These are phyloP conservation scores for Phataginus tetradactyla DNA, from an alignment of 2,797 vertebrate genomes.

Conservation along the genomic window DNA sequence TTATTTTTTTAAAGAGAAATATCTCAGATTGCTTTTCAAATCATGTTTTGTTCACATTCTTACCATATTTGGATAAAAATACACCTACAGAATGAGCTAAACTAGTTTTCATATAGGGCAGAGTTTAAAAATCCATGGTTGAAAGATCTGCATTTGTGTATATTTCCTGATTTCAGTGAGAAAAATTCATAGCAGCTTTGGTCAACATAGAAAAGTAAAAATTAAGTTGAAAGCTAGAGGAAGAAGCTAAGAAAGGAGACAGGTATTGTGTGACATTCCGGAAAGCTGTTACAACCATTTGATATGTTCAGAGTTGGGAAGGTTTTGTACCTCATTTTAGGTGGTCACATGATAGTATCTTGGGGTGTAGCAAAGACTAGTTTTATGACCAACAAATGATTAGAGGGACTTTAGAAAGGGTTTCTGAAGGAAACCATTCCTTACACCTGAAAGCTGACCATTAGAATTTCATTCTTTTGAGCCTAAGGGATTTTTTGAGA, in stretches of 20 bases:
- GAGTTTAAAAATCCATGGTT: not conserved
- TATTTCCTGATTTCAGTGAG: not conserved
- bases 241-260: not conserved
- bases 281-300: not conserved
- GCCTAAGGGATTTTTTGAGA: not conserved
- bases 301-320: not conserved
- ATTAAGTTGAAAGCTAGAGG: not conserved
- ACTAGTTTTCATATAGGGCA: constrained; percentile 37
- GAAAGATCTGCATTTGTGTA: not conserved
- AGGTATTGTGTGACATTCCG: not conserved
- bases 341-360: not conserved
- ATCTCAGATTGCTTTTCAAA: not conserved
- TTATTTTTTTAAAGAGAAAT: not conserved
- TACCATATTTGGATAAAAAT: not conserved
- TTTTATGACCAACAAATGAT: not conserved
- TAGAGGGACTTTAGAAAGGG: not conserved
- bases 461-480: not conserved
- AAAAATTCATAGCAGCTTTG: constrained; percentile 9
- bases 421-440: not conserved
- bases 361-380: not conserved
- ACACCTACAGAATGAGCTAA: not conserved
- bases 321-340: not conserved
- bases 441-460: not conserved
- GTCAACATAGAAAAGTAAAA: constrained; percentile 35
- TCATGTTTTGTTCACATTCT: not conserved